A percentile compares a stretch with the other conserved stretches of the same genome.
Evolutionary conservation across 2,113 vertebrate species (phyloP).

Genomic region (Cacatua alba): DNA sequence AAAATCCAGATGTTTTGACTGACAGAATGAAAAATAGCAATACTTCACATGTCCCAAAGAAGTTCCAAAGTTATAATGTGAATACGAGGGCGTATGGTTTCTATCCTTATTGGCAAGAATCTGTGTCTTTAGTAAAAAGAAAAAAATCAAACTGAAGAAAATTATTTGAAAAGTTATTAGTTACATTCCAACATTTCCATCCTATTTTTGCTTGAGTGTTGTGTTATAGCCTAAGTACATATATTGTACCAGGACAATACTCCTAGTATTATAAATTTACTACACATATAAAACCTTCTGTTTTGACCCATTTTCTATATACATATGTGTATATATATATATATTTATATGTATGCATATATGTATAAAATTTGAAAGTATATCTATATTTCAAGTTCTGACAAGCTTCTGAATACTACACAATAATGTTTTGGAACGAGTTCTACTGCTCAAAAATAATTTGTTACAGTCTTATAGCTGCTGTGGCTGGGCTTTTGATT

Average conservation of each 20-base stretch:
- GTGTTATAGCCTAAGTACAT: neutral
- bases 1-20: slow-evolving; percentile 64
- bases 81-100: neutral
- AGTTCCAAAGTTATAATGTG: neutral
- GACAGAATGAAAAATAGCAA: slow-evolving; percentile 30
- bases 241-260: neutral
- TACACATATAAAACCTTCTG: neutral
- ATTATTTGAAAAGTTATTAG: neutral
- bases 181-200: neutral
- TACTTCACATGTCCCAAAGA: neutral
- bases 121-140: neutral
- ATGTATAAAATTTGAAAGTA: neutral
- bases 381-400: neutral
- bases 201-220: neutral
- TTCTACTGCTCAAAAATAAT: neutral
- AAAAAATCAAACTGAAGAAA: neutral
- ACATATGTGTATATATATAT: fast-evolving
- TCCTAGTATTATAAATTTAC: neutral
- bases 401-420: neutral
- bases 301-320: neutral
- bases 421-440: neutral
- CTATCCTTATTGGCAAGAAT: neutral
- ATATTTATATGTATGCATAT: fast-evolving
- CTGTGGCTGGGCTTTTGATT: neutral
- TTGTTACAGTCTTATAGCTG: neutral